A percentile compares a stretch with the other conserved stretches of the same genome.
phyloP scores from a whole-genome alignment of 1,140 invertebrate genomes.

The Cydia fagiglandana region DNA sequence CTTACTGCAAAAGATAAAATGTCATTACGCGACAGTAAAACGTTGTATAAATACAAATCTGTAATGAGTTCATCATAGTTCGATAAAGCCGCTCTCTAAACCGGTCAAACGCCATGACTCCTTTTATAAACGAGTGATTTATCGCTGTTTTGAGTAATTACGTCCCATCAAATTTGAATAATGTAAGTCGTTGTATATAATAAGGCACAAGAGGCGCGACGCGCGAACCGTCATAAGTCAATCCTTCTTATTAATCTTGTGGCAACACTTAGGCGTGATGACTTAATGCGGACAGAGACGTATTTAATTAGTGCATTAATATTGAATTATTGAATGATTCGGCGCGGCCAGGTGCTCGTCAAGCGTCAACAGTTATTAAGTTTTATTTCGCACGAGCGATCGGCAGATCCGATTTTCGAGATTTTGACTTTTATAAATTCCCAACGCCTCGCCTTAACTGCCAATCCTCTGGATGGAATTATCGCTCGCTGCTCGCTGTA shows the following conservation, averaged over 20 bases:
- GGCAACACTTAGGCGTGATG: constrained; percentile 63
- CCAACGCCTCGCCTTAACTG: constrained; percentile 70
- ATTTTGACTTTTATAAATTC: constrained; percentile 76
- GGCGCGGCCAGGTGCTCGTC: constrained; percentile 69
- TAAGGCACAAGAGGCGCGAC: constrained; percentile 57
- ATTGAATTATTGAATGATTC: constrained; percentile 71
- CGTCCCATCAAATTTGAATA: constrained; percentile 77
- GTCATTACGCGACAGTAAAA: constrained; percentile 64
- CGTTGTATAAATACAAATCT: constrained; percentile 57
- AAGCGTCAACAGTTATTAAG: constrained; percentile 76
- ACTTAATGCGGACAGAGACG: constrained; percentile 67
- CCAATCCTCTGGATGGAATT: constrained; percentile 66
- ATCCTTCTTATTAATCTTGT: constrained; percentile 72
- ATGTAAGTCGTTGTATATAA: constrained; percentile 67
- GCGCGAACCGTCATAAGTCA: constrained; percentile 72
- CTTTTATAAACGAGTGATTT: constrained; percentile 73
- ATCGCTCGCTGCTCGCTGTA: constrained; percentile 67
- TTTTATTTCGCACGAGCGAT: constrained; percentile 61
- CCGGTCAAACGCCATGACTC: constrained; percentile 54
- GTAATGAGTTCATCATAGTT: constrained; percentile 62
- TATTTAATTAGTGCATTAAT: constrained; percentile 77
- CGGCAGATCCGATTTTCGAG: constrained; percentile 63
- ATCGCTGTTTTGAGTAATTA: constrained; percentile 75
- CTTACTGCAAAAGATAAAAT: constrained; percentile 46
- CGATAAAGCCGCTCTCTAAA: constrained; percentile 57